These are phyloP conservation scores for Gryllus longicercus DNA, from an alignment of 2,888 invertebrate species.

Conservation along the genomic window DNA sequence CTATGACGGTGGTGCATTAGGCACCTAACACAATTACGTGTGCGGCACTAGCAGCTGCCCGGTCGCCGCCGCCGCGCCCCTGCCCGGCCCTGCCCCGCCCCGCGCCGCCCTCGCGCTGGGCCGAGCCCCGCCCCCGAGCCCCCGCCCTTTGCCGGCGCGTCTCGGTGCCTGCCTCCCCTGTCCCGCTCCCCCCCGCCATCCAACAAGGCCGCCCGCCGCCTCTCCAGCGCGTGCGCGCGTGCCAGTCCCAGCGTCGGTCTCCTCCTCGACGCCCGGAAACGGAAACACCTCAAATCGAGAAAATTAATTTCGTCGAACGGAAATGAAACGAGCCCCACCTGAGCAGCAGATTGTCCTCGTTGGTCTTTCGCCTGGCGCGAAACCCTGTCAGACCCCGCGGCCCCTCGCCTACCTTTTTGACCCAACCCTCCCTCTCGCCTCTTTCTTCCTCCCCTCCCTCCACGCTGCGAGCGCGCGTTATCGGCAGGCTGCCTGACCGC, in stretches of 20 bases:
- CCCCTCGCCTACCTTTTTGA: not conserved
- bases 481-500: not conserved
- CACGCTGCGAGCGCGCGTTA: not conserved
- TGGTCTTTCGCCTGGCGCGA: not conserved
- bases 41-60: constrained; percentile 17
- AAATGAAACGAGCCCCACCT: not conserved
- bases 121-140: not conserved
- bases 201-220: not conserved
- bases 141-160: not conserved
- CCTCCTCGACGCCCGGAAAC: not conserved
- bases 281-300: constrained; percentile 10
- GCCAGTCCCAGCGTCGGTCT: not conserved
- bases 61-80: not conserved
- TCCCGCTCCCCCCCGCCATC: not conserved
- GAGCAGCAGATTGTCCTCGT: not conserved
- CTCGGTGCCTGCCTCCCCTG: not conserved
- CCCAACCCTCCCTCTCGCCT: no score
- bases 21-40: constrained; percentile 17
- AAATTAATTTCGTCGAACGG: constrained; percentile 10
- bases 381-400: not conserved
- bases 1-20: not conserved
- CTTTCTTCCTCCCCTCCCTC: not conserved
- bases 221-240: not conserved
- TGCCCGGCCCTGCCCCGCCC: not conserved
- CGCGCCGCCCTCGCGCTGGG: not conserved